Evolutionary conservation across 1,140 invertebrate species (phyloP), one percentile per base, ranked within the genome.

Genomic region (Trinorchestia longiramus): DNA sequence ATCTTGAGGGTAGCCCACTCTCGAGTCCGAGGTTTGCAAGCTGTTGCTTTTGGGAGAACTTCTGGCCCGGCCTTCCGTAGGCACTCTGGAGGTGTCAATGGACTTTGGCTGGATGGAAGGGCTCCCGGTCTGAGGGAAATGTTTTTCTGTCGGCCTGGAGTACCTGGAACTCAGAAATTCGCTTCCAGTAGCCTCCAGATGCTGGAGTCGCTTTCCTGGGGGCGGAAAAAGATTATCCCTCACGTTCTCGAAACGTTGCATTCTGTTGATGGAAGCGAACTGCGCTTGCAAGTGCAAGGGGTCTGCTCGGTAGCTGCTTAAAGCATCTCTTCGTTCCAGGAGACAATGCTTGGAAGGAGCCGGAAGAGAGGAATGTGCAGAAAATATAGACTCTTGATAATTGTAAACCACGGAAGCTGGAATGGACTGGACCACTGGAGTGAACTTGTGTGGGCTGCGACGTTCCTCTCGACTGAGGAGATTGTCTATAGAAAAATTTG

Each of bases 401-500:
- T 36, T 77, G 62, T 77, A 28, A 77, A 77, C 28, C 62, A 36
- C 28, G 1, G 62, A 77, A 1, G 62, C 62, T 77, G 62, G 15
- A 77, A 23, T 77, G 36, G 28, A 36, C 88, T 23, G 88, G 36
- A 91, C 15, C 41, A 42, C 88, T 91, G 19, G 88, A 42, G 62
- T 23, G 62, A 36, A 23, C 28, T 77, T 77, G 11, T 77, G 62
- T 77, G 62, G 62, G 43, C 43, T 91, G 41, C 92, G 43, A 45
- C 44, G 36, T 15, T 45, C 92, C 47, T 47, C 44, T 43, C 92
- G 43, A 45, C 92, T 47, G 0, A 94, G 92, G 17, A 94, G 92
- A 45, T 45, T 94, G 17, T 94, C 92, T 43, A 94, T 94, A 0
- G 92, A 94, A 94, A 94, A 94, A 94, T 94, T 94, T 8, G 44